Evolutionary conservation across 1,140 invertebrate genomes (phyloP), one percentile per base, ranked within the genome.

Genomic region (Paralvinella palmiformis): DNA sequence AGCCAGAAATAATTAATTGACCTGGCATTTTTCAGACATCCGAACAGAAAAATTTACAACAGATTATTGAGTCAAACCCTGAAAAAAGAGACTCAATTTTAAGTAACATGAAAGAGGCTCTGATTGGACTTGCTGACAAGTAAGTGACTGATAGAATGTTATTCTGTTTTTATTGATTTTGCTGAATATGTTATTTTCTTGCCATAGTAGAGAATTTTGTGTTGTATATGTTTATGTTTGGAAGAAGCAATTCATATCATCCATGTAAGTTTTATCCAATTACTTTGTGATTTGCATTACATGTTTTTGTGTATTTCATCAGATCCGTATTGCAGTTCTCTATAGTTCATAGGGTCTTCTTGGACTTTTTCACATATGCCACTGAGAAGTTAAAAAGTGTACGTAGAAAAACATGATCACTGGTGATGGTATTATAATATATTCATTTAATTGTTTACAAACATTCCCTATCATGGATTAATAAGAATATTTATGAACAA

Each of bases 281-380:
- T n/a, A n/a, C n/a, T n/a, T n/a, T n/a, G n/a, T n/a, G n/a, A n/a
- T n/a, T n/a, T n/a, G n/a, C n/a, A n/a, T n/a, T n/a, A n/a, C n/a
- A n/a, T n/a, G n/a, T n/a, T n/a, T n/a, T n/a, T n/a, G n/a, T n/a
- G n/a, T n/a, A n/a, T n/a, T n/a, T n/a, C n/a, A n/a, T n/a, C 68
- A 84, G 82, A 65, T 75, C 80, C 22, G 75, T 83, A 44, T 69
- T 85, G 48, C 75, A 77, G 37, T 80, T 84, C 70, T 80, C 82
- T 15, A 73, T 85, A 64, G 84, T 93, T 0, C 92, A 95, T 75
- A 84, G 87, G 44, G 84, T 96, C 0, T 79, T 96, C 37, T 84
- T 85, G 71, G 91, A 96, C 74, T 96, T 87, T 79, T 83, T 96
- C 45, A 78, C 76, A 3, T 85, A 88, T 73, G 92, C 89, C 73